Percentiles rank a stretch among this genome's conserved stretches.
phyloP scores from a whole-genome alignment of 1,140 invertebrate genomes.

The Ceratosolen fusciceps region DNA sequence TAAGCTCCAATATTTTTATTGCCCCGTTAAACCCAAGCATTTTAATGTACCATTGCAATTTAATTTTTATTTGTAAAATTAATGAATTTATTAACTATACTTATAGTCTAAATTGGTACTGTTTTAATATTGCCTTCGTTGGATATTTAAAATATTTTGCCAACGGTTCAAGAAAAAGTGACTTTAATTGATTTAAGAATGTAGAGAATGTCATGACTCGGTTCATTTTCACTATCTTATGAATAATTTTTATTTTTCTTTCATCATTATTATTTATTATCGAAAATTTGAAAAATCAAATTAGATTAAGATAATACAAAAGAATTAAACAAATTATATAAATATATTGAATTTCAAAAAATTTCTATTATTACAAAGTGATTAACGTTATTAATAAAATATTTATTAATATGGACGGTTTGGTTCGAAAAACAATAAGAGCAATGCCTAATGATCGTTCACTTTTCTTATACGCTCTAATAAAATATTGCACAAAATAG shows the following conservation, averaged over 20 bases:
- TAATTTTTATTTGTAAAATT: no score
- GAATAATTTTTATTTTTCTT: not conserved
- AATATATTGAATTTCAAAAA: not conserved
- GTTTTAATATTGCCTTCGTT: no score
- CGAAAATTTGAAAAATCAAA: not conserved
- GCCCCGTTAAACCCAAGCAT: no score
- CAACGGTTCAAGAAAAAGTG: no score
- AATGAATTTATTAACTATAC: no score
- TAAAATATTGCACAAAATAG: constrained; percentile 27
- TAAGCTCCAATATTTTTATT: no score
- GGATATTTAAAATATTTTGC: no score
- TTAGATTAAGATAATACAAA: not conserved
- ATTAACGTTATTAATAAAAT: constrained; percentile 14
- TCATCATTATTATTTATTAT: not conserved
- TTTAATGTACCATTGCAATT: no score
- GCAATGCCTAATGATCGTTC: constrained; percentile 26
- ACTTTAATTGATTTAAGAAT: no score
- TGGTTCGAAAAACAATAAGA: constrained; percentile 24
- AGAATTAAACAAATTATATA: constrained; percentile 30
- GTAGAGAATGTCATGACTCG: constrained; percentile 21
- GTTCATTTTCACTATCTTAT: not conserved
- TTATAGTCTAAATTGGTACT: no score
- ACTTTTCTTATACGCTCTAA: constrained; percentile 17
- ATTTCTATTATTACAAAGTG: constrained; percentile 12
- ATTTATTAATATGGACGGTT: constrained; percentile 39